Evolutionary conservation across 2,113 vertebrate species (phyloP).

Genomic region (Acanthisitta chloris): DNA sequence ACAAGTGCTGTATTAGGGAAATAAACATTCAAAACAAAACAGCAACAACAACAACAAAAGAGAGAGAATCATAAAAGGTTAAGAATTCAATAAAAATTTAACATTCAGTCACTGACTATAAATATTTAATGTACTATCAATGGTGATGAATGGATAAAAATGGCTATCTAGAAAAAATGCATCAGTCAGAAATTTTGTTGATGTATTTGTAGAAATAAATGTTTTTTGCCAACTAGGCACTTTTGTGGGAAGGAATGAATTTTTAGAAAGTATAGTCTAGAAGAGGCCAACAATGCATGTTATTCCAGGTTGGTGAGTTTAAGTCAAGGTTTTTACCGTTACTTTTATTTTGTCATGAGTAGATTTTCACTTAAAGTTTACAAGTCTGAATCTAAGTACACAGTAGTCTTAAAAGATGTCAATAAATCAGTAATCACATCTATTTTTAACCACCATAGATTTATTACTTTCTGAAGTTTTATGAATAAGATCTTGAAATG

Average conservation of each 20-base stretch:
- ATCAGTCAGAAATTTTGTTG: background rate
- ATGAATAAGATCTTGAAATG: background rate
- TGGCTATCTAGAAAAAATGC: background rate
- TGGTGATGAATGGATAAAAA: background rate
- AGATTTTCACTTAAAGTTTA: background rate
- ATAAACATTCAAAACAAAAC: slow-evolving; percentile 25
- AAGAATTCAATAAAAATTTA: slow-evolving; percentile 28
- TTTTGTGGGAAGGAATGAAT: background rate
- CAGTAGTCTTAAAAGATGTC: background rate
- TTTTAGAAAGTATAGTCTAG: background rate
- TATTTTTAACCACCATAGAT: background rate
- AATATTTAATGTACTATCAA: slow-evolving; percentile 2
- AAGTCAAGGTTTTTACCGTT: background rate
- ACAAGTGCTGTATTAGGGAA: slow-evolving; percentile 8
- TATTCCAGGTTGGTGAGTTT: background rate
- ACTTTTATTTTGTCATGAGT: background rate
- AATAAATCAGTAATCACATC: background rate
- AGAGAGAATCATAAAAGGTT: background rate
- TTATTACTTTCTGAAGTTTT: background rate
- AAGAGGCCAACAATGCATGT: background rate
- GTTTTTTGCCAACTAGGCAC: background rate
- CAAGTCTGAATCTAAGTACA: background rate
- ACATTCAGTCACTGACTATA: background rate
- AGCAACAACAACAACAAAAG: background rate
- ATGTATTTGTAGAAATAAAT: background rate